phyloP scores from a whole-genome alignment of 1,140 invertebrate genomes.

The Macrocentrus cingulum region DNA sequence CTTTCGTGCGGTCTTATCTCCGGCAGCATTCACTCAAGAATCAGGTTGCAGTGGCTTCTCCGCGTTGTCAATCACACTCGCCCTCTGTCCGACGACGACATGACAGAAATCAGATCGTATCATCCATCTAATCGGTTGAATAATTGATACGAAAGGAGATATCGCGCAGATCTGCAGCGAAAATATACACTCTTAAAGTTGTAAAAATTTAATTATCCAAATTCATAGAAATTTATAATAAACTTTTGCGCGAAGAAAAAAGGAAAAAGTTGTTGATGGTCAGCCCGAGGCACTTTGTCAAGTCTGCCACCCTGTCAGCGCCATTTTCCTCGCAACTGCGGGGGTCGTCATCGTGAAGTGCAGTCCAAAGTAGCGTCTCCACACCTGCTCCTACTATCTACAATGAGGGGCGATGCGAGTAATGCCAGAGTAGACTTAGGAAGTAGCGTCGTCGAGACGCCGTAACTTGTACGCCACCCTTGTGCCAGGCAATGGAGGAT shows the following conservation, averaged over 20 bases:
- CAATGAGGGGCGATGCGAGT: slow-evolving; percentile 14
- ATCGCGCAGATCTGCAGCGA: too few species aligned
- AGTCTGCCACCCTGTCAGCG: background rate
- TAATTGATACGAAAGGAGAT: slow-evolving; percentile 61
- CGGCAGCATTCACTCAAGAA: slow-evolving; percentile 59
- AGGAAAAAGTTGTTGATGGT: slow-evolving; percentile 3
- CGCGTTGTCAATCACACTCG: slow-evolving; percentile 55
- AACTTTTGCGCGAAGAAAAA: too few species aligned
- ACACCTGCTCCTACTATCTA: slow-evolving; percentile 43
- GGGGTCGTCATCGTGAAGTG: background rate
- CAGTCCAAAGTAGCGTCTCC: slow-evolving; percentile 40
- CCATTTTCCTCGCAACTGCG: background rate
- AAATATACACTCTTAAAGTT: background rate
- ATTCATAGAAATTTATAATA: too few species aligned
- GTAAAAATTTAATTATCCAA: too few species aligned
- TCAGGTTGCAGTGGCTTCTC: slow-evolving; percentile 43
- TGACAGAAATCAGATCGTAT: slow-evolving; percentile 40
- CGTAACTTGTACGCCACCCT: slow-evolving; percentile 51
- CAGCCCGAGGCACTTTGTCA: background rate
- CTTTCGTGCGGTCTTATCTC: slow-evolving; percentile 50
- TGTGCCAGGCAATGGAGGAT: slow-evolving; percentile 41
- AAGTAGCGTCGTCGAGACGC: slow-evolving; percentile 50
- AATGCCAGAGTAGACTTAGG: slow-evolving; percentile 45
- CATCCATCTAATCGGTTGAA: slow-evolving; percentile 59
- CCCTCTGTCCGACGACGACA: slow-evolving; percentile 24